A percentile compares a stretch with the other conserved stretches of the same genome.
Conservation (phyloP, 2,113 vertebrate species). For the Larimichthys polyactis region DNA sequence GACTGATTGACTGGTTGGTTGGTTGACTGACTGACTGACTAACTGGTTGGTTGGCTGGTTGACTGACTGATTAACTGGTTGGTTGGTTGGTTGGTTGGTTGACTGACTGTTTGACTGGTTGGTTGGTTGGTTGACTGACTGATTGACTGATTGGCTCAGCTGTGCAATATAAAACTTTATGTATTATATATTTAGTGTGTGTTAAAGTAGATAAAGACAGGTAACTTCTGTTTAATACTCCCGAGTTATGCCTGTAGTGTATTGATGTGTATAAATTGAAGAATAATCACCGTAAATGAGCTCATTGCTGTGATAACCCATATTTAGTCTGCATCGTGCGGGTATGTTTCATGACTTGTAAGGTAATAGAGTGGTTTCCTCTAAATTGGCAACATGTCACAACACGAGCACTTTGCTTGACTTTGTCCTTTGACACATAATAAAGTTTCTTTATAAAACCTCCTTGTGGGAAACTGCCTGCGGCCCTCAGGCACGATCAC, state of each 20-base stretch:
- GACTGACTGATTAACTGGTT: no score
- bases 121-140: no score
- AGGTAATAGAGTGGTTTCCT: slow-evolving; percentile 1
- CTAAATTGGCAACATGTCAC: slow-evolving; percentile 28
- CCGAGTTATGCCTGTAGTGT: neutral
- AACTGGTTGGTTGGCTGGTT: no score
- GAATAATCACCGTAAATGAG: no score
- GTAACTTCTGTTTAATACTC: neutral
- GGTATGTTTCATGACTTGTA: neutral
- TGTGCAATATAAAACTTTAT: neutral
- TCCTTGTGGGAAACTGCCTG: slow-evolving; percentile 47
- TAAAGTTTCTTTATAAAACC: neutral
- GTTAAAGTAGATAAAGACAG: no score
- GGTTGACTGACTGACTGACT: no score
- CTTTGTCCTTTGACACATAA: slow-evolving; percentile 22
- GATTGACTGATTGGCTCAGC: neutral
- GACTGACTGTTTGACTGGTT: no score
- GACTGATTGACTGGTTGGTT: no score
- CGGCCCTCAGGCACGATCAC: neutral
- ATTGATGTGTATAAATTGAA: neutral
- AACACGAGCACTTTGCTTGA: slow-evolving; percentile 32
- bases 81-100: no score
- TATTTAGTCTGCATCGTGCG: neutral
- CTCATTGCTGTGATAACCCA: no score
- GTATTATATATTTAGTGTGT: no score